Percentiles rank a stretch among this genome's conserved stretches.
These are phyloP conservation scores for Urocyon cinereoargenteus DNA, from an alignment of 2,797 vertebrate species.

Conservation along the genomic window DNA sequence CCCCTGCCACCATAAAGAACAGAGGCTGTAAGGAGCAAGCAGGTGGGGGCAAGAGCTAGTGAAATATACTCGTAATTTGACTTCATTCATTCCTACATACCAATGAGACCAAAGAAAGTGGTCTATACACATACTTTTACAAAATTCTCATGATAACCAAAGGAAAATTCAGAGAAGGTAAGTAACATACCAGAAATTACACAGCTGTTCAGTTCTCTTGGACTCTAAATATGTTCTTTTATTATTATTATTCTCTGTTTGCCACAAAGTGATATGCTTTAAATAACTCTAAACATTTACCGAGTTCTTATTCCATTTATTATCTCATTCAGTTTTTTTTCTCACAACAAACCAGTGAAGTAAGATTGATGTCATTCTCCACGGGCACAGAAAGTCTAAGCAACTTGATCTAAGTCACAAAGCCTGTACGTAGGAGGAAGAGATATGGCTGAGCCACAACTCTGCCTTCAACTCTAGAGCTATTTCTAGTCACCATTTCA, in stretches of 20 bases:
- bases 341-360: background rate
- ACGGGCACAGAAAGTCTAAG: background rate
- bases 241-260: background rate
- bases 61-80: background rate
- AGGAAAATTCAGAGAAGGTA: slow-evolving; percentile 25
- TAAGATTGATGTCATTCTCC: background rate
- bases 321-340: background rate
- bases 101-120: background rate
- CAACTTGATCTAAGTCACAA: background rate
- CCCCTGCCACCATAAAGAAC: background rate
- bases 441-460: background rate
- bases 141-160: background rate
- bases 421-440: background rate
- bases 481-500: background rate
- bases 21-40: background rate
- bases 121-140: background rate
- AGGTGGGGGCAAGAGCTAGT: background rate
- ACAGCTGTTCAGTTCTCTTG: background rate
- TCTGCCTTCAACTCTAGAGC: background rate
- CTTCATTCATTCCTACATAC: background rate
- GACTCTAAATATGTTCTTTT: background rate
- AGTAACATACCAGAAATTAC: background rate
- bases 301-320: background rate
- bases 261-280: background rate
- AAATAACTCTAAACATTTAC: background rate